Percentiles rank a stretch among this genome's conserved stretches.
phyloP scores from a whole-genome alignment of 2,888 invertebrate genomes.

The Chymomyza fuscimana region DNA sequence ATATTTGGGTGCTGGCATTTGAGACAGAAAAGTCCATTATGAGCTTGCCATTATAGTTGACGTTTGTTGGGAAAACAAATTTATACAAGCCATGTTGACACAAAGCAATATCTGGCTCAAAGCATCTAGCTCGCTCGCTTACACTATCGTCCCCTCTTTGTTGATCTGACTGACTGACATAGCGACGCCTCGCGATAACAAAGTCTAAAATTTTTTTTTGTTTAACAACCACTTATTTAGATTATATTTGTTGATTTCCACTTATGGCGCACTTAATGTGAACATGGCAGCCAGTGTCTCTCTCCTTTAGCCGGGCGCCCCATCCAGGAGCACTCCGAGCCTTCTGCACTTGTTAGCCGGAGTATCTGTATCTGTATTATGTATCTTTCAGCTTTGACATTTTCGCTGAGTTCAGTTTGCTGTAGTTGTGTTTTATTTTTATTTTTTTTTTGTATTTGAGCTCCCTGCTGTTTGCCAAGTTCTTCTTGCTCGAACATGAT shows the following conservation, averaged over 20 bases:
- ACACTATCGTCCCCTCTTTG: neutral
- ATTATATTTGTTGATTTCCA: slow-evolving; percentile 76
- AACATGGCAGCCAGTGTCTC: slow-evolving; percentile 17
- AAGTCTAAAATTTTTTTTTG: slow-evolving; percentile 38
- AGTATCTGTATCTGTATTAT: slow-evolving; percentile 2
- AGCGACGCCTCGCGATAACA: neutral
- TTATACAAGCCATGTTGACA: slow-evolving; percentile 53
- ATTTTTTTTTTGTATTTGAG: slow-evolving; percentile 14
- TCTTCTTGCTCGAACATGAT: slow-evolving; percentile 63
- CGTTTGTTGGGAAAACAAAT: slow-evolving; percentile 60
- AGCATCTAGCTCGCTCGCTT: neutral
- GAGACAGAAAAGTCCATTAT: slow-evolving; percentile 57
- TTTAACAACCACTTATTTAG: slow-evolving; percentile 77
- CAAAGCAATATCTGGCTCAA: slow-evolving; percentile 9
- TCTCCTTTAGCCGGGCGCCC: slow-evolving; percentile 16
- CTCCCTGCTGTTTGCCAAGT: slow-evolving; percentile 38
- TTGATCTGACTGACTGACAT: slow-evolving; percentile 4
- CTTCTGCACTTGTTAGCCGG: neutral
- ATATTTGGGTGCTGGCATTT: slow-evolving; percentile 20
- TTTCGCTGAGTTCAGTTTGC: slow-evolving; percentile 22
- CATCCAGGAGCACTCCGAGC: neutral
- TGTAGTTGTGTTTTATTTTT: slow-evolving; percentile 30
- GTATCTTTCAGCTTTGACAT: slow-evolving; percentile 37
- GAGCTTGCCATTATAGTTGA: slow-evolving; percentile 53
- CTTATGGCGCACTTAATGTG: slow-evolving; percentile 69